Evolutionary conservation across 2,797 vertebrate species (phyloP), one percentile per base, ranked within the genome.

Genomic region (Zenarchopterus dispar): DNA sequence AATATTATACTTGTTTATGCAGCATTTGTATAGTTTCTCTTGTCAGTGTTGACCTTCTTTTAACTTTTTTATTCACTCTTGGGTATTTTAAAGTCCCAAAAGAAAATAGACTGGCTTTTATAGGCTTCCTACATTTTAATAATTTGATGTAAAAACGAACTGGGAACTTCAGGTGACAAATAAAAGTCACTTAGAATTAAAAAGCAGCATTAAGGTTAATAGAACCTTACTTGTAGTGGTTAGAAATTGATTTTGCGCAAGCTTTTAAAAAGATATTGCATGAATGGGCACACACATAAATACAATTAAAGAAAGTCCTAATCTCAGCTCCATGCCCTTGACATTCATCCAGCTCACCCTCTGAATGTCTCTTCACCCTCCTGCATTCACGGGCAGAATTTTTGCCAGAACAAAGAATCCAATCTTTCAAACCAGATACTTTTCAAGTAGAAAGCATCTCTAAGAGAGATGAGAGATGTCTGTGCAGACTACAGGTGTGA

Each of bases 361-460:
- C 24, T 24, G 24, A 24, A 5, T 24, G 24, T 24, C 24, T 24
- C 24, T 2, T 24, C 24, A 24, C 24, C 24, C 67, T 75, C 53
- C 53, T 31, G 77, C 81, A 77, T 80, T 81, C 78, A 78, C 62
- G 22, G 10, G 13, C 22, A 5, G 61, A 63, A 64, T 26, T 43
- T 31, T 57, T 70, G 80, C 76, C 47, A 26, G 70, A 76, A 73
- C 63, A 47, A 6, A 28, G 66, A 75, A 47, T 16, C 59, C 22
- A 43, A 64, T 70, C 21, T 72, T 77, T 84, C 73, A 76, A 76
- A 75, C 77, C 56, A 61, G 56, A 80, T 70, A n/a, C 46, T 56
- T 50, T 19, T 67, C 48, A 1, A 8, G 59, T 56, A 48, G 63
- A 50, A 22, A 77, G 72, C 67, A 50, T 51, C 46, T 71, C 66